These are phyloP conservation scores for Microcaecilia unicolor DNA, from an alignment of 2,797 vertebrate genomes.

Conservation along the genomic window DNA sequence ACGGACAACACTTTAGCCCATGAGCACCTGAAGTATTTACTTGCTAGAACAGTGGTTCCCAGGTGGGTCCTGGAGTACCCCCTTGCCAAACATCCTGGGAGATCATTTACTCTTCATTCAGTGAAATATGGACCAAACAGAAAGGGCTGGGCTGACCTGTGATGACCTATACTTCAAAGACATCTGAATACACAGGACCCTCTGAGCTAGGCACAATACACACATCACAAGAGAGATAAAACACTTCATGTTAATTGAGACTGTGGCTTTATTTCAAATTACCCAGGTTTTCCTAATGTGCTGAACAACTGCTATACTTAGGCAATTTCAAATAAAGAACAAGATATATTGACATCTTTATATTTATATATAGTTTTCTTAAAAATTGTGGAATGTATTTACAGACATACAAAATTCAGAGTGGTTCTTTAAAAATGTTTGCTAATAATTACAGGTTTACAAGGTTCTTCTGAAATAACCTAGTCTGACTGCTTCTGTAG, in stretches of 20 bases:
- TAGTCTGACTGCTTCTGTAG: conserved; percentile 31
- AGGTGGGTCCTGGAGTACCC: too few species aligned
- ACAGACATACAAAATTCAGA: conserved; percentile 57
- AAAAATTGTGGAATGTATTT: conserved; percentile 59
- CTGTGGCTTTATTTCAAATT: conserved; percentile 50
- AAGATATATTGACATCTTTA: conserved; percentile 45
- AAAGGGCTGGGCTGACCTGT: too few species aligned
- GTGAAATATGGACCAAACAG: too few species aligned
- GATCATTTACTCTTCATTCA: too few species aligned
- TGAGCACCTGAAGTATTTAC: too few species aligned
- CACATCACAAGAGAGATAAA: too few species aligned
- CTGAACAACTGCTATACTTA: conserved; percentile 38
- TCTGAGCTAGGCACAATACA: too few species aligned
- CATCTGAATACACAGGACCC: too few species aligned
- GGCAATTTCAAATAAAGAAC: conserved; percentile 50
- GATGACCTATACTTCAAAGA: too few species aligned
- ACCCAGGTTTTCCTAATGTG: conserved; percentile 34
- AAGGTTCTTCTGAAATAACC: conserved; percentile 46
- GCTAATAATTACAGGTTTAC: conserved; percentile 57
- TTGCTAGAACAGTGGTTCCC: too few species aligned
- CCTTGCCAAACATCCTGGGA: too few species aligned
- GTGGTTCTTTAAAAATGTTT: conserved; percentile 46
- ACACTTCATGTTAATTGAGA: conserved; percentile 19
- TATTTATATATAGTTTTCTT: conserved; percentile 44
- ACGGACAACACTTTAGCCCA: too few species aligned